Percentiles rank a stretch among this genome's conserved stretches.
Evolutionary conservation across 2,797 vertebrate genomes (phyloP).

Genomic region (Harpagifer antarcticus): DNA sequence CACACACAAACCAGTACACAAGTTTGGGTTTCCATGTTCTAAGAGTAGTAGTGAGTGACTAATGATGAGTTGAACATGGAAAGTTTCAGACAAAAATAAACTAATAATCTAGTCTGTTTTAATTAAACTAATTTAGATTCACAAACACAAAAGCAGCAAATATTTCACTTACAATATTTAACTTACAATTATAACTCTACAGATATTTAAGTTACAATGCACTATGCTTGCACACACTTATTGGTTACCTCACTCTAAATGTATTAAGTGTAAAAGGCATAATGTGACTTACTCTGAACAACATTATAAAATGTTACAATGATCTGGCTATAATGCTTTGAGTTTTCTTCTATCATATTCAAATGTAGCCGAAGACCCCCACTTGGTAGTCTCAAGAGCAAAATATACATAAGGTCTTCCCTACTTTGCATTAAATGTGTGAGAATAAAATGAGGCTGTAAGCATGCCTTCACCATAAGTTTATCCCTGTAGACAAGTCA

Average conservation of each 20-base stretch:
- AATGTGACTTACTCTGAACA: conserved; percentile 20
- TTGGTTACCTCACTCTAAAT: conserved; percentile 17
- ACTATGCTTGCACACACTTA: conserved; percentile 11
- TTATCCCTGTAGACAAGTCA: conserved; percentile 71
- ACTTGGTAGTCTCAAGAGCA: conserved; percentile 34
- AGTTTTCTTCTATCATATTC: conserved; percentile 12
- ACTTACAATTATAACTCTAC: conserved; percentile 6
- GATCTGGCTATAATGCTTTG: conserved; percentile 12
- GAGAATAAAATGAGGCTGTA: conserved; percentile 40
- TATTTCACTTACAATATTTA: conserved; percentile 9
- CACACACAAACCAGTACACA: conserved; percentile 24
- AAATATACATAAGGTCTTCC: conserved; percentile 52
- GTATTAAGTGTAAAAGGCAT: conserved; percentile 6
- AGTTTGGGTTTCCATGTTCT: conserved; percentile 36
- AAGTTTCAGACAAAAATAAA: conserved; percentile 49
- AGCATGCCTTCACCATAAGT: conserved; percentile 58
- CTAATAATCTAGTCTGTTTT: conserved; percentile 44
- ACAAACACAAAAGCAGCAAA: conserved; percentile 25
- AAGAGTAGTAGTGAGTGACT: conserved; percentile 34
- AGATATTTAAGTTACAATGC: conserved; percentile 16
- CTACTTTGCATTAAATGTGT: conserved; percentile 71
- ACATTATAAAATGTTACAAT: conserved; percentile 3
- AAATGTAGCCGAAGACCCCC: conserved; percentile 22
- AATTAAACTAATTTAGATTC: conserved; percentile 38
- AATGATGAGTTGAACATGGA: conserved; percentile 38